A percentile compares a stretch with the other conserved stretches of the same genome.
phyloP scores from a whole-genome alignment of 2,888 invertebrate species.

The Uloborus plumipes region DNA sequence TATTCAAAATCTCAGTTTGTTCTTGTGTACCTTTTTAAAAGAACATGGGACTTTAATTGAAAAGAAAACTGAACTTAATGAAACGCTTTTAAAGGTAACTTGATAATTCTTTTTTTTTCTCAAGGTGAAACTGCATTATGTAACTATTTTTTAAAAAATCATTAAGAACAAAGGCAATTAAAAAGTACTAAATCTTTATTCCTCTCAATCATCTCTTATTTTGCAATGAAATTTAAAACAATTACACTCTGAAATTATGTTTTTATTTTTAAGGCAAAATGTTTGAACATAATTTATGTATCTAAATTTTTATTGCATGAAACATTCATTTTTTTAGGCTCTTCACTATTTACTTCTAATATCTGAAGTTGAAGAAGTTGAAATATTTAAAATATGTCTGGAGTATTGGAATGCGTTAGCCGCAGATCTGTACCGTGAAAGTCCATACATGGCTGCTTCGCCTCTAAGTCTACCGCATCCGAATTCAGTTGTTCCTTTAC shows the following conservation, averaged over 20 bases:
- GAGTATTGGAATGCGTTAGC: conserved; percentile 98
- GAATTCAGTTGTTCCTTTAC: conserved; percentile 70
- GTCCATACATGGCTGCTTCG: conserved; percentile 77
- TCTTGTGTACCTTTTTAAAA: conserved; percentile 95
- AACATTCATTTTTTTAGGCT: conserved; percentile 72
- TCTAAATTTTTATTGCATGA: too few relatives aligned
- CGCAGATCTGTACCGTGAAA: conserved; percentile 91
- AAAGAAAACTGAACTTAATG: conserved; percentile 80
- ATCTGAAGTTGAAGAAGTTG: conserved; percentile 98
- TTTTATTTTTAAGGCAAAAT: too few relatives aligned
- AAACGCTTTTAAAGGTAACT: conserved; percentile 78
- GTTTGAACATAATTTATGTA: too few relatives aligned
- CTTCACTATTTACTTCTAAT: conserved; percentile 89
- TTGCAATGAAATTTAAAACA: too few relatives aligned
- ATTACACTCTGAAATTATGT: too few relatives aligned
- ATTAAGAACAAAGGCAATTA: too few relatives aligned
- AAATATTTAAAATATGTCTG: conserved; percentile 99
- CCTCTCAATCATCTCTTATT: too few relatives aligned
- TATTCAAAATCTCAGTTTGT: conserved; percentile 97
- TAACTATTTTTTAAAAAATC: too few relatives aligned
- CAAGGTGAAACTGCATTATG: too few relatives aligned
- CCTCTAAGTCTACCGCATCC: conserved; percentile 70
- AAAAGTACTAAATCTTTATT: too few relatives aligned
- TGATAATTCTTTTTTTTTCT: not conserved
- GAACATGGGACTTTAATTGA: conserved; percentile 94